phyloP scores from a whole-genome alignment of 1,140 invertebrate species.

The Hylyphantes graminicola region DNA sequence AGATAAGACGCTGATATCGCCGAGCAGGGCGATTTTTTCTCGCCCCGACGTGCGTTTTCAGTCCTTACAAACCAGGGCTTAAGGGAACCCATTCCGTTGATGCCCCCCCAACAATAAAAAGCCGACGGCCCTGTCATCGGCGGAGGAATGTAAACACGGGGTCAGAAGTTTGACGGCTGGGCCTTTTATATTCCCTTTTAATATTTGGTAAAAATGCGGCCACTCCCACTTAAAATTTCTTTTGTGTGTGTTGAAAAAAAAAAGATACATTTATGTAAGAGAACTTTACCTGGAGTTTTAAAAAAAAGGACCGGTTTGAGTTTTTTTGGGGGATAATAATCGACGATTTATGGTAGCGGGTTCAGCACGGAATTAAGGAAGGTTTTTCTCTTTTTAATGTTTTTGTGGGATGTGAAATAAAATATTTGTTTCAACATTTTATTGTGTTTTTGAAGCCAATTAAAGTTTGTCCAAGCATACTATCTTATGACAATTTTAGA shows the following conservation, averaged over 20 bases:
- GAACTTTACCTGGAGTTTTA: neutral
- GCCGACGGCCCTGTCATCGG: constrained; percentile 34
- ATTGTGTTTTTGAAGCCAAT: too few species aligned
- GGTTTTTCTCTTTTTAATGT: neutral
- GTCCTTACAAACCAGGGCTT: too few species aligned
- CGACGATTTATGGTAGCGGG: constrained; percentile 22
- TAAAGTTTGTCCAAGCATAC: too few species aligned
- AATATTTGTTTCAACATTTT: too few species aligned
- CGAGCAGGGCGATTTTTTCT: too few species aligned
- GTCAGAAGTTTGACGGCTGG: constrained; percentile 33
- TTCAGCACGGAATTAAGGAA: constrained; percentile 30
- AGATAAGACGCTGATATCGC: too few species aligned
- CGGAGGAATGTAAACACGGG: constrained; percentile 37
- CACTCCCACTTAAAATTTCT: neutral
- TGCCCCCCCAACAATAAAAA: constrained; percentile 27
- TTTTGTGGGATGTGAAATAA: neutral
- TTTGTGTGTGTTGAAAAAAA: neutral
- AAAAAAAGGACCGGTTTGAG: constrained; percentile 13
- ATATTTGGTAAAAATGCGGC: constrained; percentile 20
- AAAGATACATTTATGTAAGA: constrained; percentile 20
- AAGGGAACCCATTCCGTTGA: constrained; percentile 22
- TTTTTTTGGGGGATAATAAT: constrained; percentile 16
- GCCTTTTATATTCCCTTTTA: constrained; percentile 16
- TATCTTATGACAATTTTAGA: too few species aligned
- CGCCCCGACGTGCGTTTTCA: too few species aligned